Conservation (phyloP, 1,140 invertebrate genomes). For the Trialeurodes vaporariorum region DNA sequence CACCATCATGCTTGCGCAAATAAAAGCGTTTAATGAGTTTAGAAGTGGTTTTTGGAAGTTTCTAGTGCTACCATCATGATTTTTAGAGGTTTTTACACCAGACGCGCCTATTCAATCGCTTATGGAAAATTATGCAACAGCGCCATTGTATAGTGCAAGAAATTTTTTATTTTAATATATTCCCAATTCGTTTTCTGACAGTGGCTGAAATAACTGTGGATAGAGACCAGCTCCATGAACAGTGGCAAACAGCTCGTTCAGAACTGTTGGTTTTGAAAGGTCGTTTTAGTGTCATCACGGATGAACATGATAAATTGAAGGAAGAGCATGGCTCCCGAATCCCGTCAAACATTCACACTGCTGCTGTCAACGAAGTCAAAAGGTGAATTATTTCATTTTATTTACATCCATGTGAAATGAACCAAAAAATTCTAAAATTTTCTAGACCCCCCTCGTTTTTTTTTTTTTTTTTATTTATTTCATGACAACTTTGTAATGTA, state of each 20-base stretch:
- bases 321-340: slow-evolving; percentile 40
- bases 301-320: slow-evolving; percentile 41
- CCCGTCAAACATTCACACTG: slow-evolving; percentile 39
- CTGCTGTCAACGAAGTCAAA: slow-evolving; percentile 48
- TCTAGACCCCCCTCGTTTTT: slow-evolving; percentile 5
- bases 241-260: slow-evolving; percentile 39
- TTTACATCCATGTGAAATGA: too few relatives aligned
- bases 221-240: slow-evolving; percentile 43
- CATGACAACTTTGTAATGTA: too few relatives aligned
- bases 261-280: slow-evolving; percentile 44
- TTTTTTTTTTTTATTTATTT: slow-evolving; percentile 8
- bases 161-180: too few relatives aligned
- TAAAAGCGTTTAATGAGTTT: too few relatives aligned
- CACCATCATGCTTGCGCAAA: too few relatives aligned
- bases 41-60: too few relatives aligned
- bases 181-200: too few relatives aligned
- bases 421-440: slow-evolving; percentile 7
- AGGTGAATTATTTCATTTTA: slow-evolving; percentile 26
- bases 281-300: slow-evolving; percentile 38
- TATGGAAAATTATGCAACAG: too few relatives aligned
- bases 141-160: too few relatives aligned
- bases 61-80: too few relatives aligned
- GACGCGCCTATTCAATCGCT: too few relatives aligned
- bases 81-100: too few relatives aligned
- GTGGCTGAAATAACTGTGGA: slow-evolving; percentile 44